A percentile compares a stretch with the other conserved stretches of the same genome.
These are phyloP conservation scores for Thalassoma bifasciatum DNA, from an alignment of 2,113 vertebrate genomes.

Conservation along the genomic window DNA sequence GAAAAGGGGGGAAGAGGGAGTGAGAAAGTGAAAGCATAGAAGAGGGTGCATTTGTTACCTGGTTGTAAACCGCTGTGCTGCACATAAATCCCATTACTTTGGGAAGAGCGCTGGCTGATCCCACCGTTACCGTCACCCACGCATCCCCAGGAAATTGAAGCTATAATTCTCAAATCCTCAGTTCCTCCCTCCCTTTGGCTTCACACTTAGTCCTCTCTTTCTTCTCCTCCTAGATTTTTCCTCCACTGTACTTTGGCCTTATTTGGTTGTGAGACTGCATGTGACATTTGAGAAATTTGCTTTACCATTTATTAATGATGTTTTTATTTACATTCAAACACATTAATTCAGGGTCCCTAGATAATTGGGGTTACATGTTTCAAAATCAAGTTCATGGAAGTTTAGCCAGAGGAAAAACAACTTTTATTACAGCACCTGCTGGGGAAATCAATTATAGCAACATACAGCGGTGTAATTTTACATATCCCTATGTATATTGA, in stretches of 20 bases:
- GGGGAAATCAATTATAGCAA: background rate
- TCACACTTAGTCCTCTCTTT: constrained; percentile 34
- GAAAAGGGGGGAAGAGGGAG: constrained; percentile 19
- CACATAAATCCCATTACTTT: constrained; percentile 81
- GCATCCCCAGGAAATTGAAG: constrained; percentile 81
- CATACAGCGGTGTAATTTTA: constrained; percentile 18
- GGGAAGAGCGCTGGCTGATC: constrained; percentile 74
- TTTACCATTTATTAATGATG: constrained; percentile 30
- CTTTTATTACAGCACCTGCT: background rate
- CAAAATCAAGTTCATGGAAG: background rate
- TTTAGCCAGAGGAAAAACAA: background rate
- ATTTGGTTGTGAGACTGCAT: constrained; percentile 23
- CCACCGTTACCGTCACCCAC: constrained; percentile 63
- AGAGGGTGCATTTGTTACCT: constrained; percentile 72
- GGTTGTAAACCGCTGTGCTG: constrained; percentile 74
- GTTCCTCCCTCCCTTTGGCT: constrained; percentile 34
- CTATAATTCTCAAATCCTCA: constrained; percentile 78
- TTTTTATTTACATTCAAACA: background rate
- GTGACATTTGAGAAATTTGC: constrained; percentile 7
- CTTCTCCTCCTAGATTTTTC: constrained; percentile 13
- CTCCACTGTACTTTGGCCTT: constrained; percentile 12
- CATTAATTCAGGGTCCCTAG: background rate
- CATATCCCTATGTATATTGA: background rate
- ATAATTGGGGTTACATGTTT: background rate
- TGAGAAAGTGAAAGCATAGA: constrained; percentile 31